phyloP scores from a whole-genome alignment of 2,113 vertebrate species.

The Platysteira castanea region DNA sequence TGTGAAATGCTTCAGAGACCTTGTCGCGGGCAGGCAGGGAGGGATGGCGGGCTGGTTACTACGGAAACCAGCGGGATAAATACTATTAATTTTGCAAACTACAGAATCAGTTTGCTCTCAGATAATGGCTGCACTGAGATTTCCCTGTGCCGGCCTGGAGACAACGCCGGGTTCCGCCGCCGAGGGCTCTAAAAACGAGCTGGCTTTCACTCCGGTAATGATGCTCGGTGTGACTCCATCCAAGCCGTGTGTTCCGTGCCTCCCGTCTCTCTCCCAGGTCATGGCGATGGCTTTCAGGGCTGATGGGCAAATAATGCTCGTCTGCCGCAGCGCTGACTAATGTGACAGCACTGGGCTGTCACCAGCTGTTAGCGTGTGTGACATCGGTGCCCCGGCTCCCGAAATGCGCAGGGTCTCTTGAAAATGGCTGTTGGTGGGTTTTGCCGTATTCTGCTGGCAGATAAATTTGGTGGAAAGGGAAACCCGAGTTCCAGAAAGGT shows the following conservation, averaged over 20 bases:
- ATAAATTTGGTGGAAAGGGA: not conserved
- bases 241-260: not conserved
- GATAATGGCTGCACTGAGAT: not conserved
- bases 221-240: not conserved
- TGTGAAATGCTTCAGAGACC: conserved; percentile 29
- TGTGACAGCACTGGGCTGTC: not conserved
- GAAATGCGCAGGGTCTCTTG: rapidly evolving
- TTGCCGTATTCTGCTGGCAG: not conserved
- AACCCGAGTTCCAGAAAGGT: not conserved
- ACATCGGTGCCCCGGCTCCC: not conserved
- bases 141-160: not conserved
- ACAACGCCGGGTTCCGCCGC: not conserved
- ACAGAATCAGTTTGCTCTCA: not conserved
- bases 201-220: not conserved
- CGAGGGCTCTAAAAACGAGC: not conserved
- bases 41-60: not conserved
- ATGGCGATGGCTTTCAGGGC: not conserved
- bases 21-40: not conserved
- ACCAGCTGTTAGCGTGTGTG: not conserved
- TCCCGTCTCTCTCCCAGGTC: not conserved
- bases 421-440: rapidly evolving
- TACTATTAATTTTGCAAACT: conserved; percentile 36
- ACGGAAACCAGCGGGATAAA: conserved; percentile 1
- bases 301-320: not conserved
- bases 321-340: not conserved